phyloP scores from a whole-genome alignment of 2,888 invertebrate species.

The Chirona hameri region DNA sequence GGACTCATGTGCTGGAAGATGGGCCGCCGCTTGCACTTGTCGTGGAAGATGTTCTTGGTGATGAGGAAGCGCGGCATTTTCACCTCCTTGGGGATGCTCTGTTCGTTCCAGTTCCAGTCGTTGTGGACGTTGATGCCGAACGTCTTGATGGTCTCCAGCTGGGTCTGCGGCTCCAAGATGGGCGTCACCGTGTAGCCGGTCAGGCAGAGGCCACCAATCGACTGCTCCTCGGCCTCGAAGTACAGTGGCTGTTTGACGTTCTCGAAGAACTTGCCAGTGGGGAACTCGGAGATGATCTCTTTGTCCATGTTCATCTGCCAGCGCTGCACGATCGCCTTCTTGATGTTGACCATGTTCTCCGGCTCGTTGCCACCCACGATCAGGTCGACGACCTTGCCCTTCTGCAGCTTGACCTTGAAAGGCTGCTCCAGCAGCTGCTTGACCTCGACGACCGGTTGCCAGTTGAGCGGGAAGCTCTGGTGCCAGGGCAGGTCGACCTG shows the following conservation, averaged over 20 bases:
- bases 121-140: neutral
- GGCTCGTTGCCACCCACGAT: slow-evolving; percentile 33
- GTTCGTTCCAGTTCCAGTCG: neutral
- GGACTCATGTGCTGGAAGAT: neutral
- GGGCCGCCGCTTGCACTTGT: neutral
- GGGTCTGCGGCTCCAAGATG: slow-evolving; percentile 4
- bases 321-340: slow-evolving; percentile 32
- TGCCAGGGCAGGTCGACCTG: neutral
- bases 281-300: neutral
- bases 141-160: neutral
- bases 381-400: slow-evolving; percentile 26
- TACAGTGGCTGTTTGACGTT: neutral
- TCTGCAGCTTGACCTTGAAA: slow-evolving; percentile 24
- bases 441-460: slow-evolving; percentile 9
- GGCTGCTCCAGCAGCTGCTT: slow-evolving; percentile 31
- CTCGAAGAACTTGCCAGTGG: neutral
- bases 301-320: slow-evolving; percentile 29
- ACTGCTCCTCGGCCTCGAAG: neutral
- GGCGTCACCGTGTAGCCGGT: slow-evolving; percentile 1
- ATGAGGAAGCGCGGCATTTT: neutral
- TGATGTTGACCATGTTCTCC: slow-evolving; percentile 34
- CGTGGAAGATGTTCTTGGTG: neutral
- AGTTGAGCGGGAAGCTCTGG: neutral
- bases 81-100: neutral
- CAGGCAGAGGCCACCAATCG: neutral